Evolutionary conservation across 2,888 invertebrate genomes (phyloP).

Genomic region (Sinodicranocentrus sp.): DNA sequence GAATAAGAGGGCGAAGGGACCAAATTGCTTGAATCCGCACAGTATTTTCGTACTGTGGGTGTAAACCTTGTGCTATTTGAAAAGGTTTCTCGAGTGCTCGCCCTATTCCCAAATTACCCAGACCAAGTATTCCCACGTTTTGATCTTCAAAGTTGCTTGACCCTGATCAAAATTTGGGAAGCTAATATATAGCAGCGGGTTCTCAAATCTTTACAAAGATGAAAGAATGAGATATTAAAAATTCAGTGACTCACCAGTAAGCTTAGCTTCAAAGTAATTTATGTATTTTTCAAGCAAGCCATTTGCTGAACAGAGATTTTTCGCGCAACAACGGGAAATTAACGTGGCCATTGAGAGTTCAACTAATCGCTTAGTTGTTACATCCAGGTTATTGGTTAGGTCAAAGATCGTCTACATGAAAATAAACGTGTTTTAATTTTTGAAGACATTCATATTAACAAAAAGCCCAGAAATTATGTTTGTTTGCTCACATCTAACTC

Average conservation of each 20-base stretch:
- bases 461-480: too few relatives aligned
- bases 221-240: too few relatives aligned
- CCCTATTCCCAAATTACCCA: slow-evolving; percentile 72
- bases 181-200: too few relatives aligned
- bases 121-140: slow-evolving; percentile 71
- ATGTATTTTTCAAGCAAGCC: slow-evolving; percentile 75
- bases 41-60: slow-evolving; percentile 51
- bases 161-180: too few relatives aligned
- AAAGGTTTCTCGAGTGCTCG: slow-evolving; percentile 71
- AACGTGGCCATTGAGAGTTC: slow-evolving; percentile 73
- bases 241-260: slow-evolving; percentile 44
- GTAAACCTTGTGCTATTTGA: slow-evolving; percentile 71
- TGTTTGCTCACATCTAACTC: slow-evolving; percentile 72
- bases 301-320: slow-evolving; percentile 65
- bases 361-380: slow-evolving; percentile 51
- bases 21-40: slow-evolving; percentile 75
- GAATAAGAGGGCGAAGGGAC: slow-evolving; percentile 68
- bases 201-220: too few relatives aligned
- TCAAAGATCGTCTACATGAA: slow-evolving; percentile 72
- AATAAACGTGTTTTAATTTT: too few relatives aligned
- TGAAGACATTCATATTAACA: slow-evolving; percentile 10
- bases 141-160: slow-evolving; percentile 65
- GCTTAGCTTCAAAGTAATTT: slow-evolving; percentile 70
- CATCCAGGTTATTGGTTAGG: slow-evolving; percentile 52
- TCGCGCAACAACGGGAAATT: slow-evolving; percentile 72